phyloP scores from a whole-genome alignment of 2,797 vertebrate species.

The Micromesistius poutassou region DNA sequence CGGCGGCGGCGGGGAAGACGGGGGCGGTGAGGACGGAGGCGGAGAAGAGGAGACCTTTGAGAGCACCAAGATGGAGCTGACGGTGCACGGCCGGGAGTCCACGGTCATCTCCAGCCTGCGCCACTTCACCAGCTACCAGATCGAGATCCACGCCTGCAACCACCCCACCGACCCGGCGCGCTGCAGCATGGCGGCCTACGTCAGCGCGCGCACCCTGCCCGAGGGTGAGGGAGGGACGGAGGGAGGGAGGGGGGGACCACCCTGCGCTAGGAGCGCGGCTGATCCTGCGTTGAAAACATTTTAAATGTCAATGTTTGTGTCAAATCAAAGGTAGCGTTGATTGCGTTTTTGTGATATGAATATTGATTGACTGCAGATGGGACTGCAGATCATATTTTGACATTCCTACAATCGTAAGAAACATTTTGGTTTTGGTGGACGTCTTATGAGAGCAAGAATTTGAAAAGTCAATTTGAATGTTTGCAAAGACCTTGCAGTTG shows the following conservation, averaged over 20 bases:
- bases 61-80: conserved; percentile 62
- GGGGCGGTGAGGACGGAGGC: conserved; percentile 4
- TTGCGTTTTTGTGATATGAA: not conserved
- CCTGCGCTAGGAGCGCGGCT: not conserved
- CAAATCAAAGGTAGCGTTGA: not conserved
- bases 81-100: conserved; percentile 81
- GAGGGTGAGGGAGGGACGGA: conserved; percentile 75
- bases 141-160: conserved; percentile 95
- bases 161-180: conserved; percentile 69
- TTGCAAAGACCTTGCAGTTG: not conserved
- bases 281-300: not conserved
- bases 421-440: no score
- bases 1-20: conserved; percentile 43
- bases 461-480: not conserved
- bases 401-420: no score
- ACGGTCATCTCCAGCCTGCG: conserved; percentile 87
- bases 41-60: conserved; percentile 59
- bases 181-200: conserved; percentile 92
- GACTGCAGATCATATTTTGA: no score
- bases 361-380: no score
- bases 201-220: conserved; percentile 93
- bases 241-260: not conserved
- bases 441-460: not conserved
- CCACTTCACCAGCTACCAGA: conserved; percentile 95
- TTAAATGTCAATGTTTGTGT: no score